Evolutionary conservation across 2,113 vertebrate species (phyloP).

Genomic region (Erpornis zantholeuca): DNA sequence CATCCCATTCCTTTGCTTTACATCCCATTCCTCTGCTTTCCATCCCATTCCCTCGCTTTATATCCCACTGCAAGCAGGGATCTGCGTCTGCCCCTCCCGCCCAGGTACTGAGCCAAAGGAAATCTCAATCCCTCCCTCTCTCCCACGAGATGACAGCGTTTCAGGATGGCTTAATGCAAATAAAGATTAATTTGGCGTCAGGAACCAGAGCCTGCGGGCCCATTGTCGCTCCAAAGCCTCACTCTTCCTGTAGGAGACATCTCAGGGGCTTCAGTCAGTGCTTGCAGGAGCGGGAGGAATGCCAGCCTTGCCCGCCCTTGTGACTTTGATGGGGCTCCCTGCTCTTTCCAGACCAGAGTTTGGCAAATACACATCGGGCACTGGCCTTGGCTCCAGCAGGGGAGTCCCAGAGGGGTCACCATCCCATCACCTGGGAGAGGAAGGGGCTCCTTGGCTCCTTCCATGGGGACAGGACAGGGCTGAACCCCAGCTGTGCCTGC

Average conservation of each 20-base stretch:
- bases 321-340: not conserved
- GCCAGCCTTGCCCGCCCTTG: accelerated
- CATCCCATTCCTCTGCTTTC: not conserved
- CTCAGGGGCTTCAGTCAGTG: not conserved
- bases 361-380: accelerated
- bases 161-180: not conserved
- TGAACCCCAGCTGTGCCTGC: accelerated
- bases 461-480: not conserved
- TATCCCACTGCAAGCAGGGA: not conserved
- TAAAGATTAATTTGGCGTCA: not conserved
- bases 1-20: not conserved
- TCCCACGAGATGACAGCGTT: not conserved
- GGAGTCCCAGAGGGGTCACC: not conserved
- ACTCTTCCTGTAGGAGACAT: not conserved
- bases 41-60: not conserved
- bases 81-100: not conserved
- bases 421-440: not conserved
- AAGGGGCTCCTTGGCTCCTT: not conserved
- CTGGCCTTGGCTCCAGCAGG: accelerated
- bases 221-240: not conserved
- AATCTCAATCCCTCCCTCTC: not conserved
- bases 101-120: not conserved
- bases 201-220: not conserved
- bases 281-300: accelerated
- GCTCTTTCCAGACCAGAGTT: not conserved